Base-by-base conservation (phyloP, 2,113 vertebrate species). In the Theristicus caerulescens region DNA sequence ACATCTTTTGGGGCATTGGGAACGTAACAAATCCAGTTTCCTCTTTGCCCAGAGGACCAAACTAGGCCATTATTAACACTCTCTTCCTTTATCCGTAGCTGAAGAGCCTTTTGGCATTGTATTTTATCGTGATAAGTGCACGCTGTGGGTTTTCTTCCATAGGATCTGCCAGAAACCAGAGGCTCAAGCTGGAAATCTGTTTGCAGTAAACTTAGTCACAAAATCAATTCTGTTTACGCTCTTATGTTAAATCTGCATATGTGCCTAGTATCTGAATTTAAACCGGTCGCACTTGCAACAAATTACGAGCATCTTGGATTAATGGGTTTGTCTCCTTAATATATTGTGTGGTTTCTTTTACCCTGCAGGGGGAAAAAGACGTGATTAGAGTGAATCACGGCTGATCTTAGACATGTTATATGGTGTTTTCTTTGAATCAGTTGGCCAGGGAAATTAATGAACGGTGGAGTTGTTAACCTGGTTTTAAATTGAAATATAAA, bases 111-210 rank as follows among this genome's bases (percentile, higher is more conserved):
- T 82, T 49, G 57, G 26, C 86, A 44, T 34, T 6, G 21, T 24
- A 2, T n/a, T 90, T 80, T 40, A 19, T 26, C 40, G 54, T 31
- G 44, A 59, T 77, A 32, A 47, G 18, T 7, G 18, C 62, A 10
- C 10, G 0, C 54, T 42, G 67, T 6, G 25, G 26, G 49, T 13
- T 24, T 47, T 86, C 44, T 72, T 62, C 69, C 40, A 3, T 9
- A 24, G 31, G 13, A 27, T 40, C 62, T 93, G 58, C 74, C 90
- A 25, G 65, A 84, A 86, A 49, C 52, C 36, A 36, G 40, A 69
- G 32, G 38, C 93, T 65, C 9, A 9, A 64, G 88, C 91, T 96
- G 71, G 78, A 88, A 89, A 82, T 93, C 16, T 88, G 84, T 82
- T 85, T 52, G 58, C 82, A 85, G 44, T 69, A 78, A 94, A 69